Evolutionary conservation across 2,888 invertebrate species (phyloP).

Genomic region (Minunthozetes semirufus): DNA sequence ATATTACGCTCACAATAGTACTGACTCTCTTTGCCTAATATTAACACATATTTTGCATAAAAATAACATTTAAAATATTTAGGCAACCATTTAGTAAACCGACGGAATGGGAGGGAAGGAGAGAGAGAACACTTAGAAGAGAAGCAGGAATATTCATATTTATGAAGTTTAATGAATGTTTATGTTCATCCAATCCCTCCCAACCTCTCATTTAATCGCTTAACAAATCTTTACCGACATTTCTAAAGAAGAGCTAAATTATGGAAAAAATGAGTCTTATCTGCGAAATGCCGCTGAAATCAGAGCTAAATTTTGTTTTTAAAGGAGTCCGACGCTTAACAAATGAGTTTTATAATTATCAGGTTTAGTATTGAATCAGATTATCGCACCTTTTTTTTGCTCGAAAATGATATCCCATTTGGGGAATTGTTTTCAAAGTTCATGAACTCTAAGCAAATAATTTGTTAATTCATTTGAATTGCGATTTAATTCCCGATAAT

Average conservation of each 20-base stretch:
- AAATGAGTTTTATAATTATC: constrained; percentile 25
- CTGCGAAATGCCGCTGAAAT: not conserved
- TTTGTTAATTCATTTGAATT: not conserved
- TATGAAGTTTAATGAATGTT: constrained; percentile 4
- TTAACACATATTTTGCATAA: not conserved
- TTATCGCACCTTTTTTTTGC: constrained; percentile 4
- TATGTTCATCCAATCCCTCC: not conserved
- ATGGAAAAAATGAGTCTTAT: not conserved
- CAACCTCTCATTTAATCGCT: constrained; percentile 2
- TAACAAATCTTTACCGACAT: constrained; percentile 3
- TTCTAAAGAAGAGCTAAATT: not conserved
- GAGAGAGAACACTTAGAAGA: not conserved
- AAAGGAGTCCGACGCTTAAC: not conserved
- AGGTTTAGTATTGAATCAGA: not conserved
- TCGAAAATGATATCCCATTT: not conserved
- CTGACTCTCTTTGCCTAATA: not conserved
- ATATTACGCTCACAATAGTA: not conserved
- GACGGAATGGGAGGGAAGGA: not conserved
- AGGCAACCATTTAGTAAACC: not conserved
- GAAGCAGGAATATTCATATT: not conserved
- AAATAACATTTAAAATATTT: not conserved
- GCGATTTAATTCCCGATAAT: not conserved
- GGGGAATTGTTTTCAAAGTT: not conserved
- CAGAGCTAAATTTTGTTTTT: not conserved
- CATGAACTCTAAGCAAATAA: not conserved